Evolutionary conservation across 2,797 vertebrate genomes (phyloP), one percentile per base, ranked within the genome.

Genomic region (Ceryle rudis): DNA sequence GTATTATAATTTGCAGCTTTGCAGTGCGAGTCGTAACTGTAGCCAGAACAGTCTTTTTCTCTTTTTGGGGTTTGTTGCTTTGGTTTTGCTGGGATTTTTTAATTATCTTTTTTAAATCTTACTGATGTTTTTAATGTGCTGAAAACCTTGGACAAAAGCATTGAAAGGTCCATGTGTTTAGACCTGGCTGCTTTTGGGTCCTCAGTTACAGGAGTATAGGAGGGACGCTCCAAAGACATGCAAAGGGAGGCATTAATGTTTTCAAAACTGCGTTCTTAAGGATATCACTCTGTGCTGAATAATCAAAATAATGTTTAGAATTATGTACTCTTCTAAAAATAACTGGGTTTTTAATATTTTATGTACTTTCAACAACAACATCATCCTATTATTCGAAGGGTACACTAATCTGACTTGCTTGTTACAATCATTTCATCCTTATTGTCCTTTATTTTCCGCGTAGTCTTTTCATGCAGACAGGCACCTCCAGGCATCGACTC

Each of bases 1-100:
- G 42, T 86, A 17, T 94, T 93, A 78, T 93, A 81, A 62, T 93
- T 94, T 93, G 70, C 95, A 94, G 86, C 89, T 92, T 95, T 81
- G 78, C 77, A 77, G 74, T 66, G 29, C 55, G 81, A 94, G 46
- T 93, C 51, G 13, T 75, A 81, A 39, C 26, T 81, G 44, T 71
- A 94, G 44, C 60, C 72, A 60, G 80, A 78, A 52, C 87, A 18
- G 17, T 86, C 15, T 92, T 69, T 91, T 26, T 28, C 26, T 51
- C 49, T 28, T 16, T 51, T 51, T 28, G 39, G 39, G 39, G 46
- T 12, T 47, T 44, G 9, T 20, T 47, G 22, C 10, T 46, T 46
- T 46, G 10, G 12, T 9, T 58, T 15, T 11, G 41, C 15, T 41
- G 41, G 41, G 41, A 11, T 44, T 64, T 20, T 31, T 44, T 64